A percentile compares a stretch with the other conserved stretches of the same genome.
These are phyloP conservation scores for Phrynosoma platyrhinos DNA, from an alignment of 2,113 vertebrate genomes.

Conservation along the genomic window DNA sequence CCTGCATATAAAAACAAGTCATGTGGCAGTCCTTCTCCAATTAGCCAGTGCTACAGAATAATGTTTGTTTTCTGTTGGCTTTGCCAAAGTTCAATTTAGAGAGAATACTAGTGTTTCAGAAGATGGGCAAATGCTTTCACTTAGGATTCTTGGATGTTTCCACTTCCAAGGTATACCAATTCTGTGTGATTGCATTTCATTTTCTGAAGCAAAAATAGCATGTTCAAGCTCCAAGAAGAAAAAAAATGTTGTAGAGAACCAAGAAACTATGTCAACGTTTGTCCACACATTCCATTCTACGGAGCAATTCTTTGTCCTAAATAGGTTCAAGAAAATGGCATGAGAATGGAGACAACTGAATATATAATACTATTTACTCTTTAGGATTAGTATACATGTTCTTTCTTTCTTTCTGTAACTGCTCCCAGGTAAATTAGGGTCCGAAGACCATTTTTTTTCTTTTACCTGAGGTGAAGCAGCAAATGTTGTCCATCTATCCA, in stretches of 20 bases:
- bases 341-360: not conserved
- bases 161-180: not conserved
- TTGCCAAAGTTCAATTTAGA: slow-evolving; percentile 10
- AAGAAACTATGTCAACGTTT: not conserved
- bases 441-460: not conserved
- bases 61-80: slow-evolving; percentile 8
- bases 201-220: slow-evolving; percentile 16
- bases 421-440: not conserved
- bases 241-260: not conserved
- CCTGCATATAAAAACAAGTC: not conserved
- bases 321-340: not conserved
- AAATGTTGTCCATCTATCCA: not conserved
- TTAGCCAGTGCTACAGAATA: slow-evolving; percentile 9
- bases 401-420: not conserved
- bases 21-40: not conserved
- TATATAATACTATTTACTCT: not conserved
- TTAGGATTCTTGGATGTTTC: too few relatives aligned
- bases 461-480: not conserved
- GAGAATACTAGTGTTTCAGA: slow-evolving; percentile 4
- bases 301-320: slow-evolving; percentile 5
- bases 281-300: slow-evolving; percentile 13
- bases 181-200: slow-evolving; percentile 1
- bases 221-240: not conserved
- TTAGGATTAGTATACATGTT: not conserved
- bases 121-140: not conserved